phyloP scores from a whole-genome alignment of 2,113 vertebrate species.

The Charadrius vociferus region DNA sequence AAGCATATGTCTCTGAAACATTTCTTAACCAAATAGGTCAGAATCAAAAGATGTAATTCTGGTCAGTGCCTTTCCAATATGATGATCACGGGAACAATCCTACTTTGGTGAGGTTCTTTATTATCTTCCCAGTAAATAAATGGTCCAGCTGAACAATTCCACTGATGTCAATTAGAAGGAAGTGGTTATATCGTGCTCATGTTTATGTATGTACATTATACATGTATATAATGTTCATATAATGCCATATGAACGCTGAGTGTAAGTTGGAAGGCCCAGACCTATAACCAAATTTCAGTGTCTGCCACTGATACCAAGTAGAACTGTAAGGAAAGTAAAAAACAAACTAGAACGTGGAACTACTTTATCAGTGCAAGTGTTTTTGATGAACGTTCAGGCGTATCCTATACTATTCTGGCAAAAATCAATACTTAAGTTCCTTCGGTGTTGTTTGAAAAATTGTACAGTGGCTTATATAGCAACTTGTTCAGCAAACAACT shows the following conservation, averaged over 20 bases:
- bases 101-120: not conserved
- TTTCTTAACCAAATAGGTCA: not conserved
- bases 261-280: not conserved
- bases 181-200: not conserved
- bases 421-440: conserved; percentile 14
- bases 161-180: not conserved
- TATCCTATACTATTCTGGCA: not conserved
- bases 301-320: not conserved
- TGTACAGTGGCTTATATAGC: not conserved
- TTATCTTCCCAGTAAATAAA: not conserved
- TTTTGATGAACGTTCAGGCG: not conserved
- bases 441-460: not conserved
- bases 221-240: not conserved
- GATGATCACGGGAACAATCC: not conserved
- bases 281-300: not conserved
- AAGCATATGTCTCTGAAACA: not conserved
- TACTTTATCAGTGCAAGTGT: not conserved
- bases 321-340: not conserved
- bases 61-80: not conserved
- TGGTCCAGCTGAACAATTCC: not conserved
- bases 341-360: not conserved
- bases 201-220: not conserved
- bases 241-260: not conserved
- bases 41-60: not conserved
- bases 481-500: not conserved